Percentiles rank a stretch among this genome's conserved stretches.
These are phyloP conservation scores for Chrysolina americana DNA, from an alignment of 2,888 invertebrate genomes.

Conservation along the genomic window DNA sequence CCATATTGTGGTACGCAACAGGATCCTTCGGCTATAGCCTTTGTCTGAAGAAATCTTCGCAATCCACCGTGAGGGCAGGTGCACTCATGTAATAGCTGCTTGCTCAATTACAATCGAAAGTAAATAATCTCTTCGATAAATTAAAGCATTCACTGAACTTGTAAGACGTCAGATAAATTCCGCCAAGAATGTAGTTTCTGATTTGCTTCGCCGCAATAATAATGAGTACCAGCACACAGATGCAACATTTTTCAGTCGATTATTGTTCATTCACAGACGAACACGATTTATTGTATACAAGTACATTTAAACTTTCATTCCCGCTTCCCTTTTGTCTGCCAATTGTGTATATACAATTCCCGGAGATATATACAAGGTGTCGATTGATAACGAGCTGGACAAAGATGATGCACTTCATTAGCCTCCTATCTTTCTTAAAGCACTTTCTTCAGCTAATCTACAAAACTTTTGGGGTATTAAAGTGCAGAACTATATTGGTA, in stretches of 20 bases:
- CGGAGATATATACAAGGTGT: too few relatives aligned
- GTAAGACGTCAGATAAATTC: conserved; percentile 34
- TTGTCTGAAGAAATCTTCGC: neutral
- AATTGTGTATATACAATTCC: too few relatives aligned
- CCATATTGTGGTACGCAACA: too few relatives aligned
- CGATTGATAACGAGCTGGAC: too few relatives aligned
- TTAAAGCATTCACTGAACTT: conserved; percentile 31
- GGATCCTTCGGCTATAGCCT: neutral
- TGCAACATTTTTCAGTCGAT: neutral
- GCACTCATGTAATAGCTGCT: conserved; percentile 16
- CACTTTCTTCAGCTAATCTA: too few relatives aligned
- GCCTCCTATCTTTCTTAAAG: too few relatives aligned
- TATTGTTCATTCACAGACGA: neutral
- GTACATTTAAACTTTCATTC: too few relatives aligned
- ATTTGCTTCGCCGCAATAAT: conserved; percentile 8
- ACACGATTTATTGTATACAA: too few relatives aligned
- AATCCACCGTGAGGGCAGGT: conserved; percentile 27
- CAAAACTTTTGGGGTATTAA: too few relatives aligned
- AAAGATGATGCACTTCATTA: too few relatives aligned
- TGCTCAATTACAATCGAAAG: conserved; percentile 31
- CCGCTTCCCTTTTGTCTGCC: too few relatives aligned
- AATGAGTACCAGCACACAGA: neutral
- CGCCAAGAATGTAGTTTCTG: conserved; percentile 25
- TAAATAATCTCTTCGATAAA: conserved; percentile 34
- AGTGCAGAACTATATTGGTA: too few relatives aligned